These are phyloP conservation scores for Incurvaria masculella DNA, from an alignment of 2,888 invertebrate genomes.

Conservation along the genomic window DNA sequence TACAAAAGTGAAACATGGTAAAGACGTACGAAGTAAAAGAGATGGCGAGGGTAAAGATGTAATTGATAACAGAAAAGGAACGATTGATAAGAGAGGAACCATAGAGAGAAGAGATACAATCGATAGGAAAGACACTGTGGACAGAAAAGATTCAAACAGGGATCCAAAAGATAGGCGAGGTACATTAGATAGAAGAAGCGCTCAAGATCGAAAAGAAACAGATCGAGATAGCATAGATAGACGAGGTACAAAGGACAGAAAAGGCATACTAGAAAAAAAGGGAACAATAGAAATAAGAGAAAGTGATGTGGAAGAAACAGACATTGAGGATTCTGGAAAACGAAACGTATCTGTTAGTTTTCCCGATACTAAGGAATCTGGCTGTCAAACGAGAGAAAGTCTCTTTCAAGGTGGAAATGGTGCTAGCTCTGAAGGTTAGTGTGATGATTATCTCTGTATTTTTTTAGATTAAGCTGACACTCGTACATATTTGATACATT, in stretches of 20 bases:
- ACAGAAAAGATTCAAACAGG: background rate
- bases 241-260: background rate
- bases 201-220: background rate
- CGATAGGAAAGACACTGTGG: background rate
- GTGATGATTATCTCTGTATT: too few species aligned
- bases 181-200: background rate
- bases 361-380: slow-evolving; percentile 46
- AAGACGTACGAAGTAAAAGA: background rate
- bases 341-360: slow-evolving; percentile 45
- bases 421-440: slow-evolving; percentile 21
- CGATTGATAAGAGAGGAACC: too few species aligned
- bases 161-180: too few species aligned
- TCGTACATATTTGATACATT: too few species aligned
- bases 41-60: background rate
- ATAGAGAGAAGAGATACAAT: background rate
- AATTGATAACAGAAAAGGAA: too few species aligned
- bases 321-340: slow-evolving; percentile 30
- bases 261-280: slow-evolving; percentile 1
- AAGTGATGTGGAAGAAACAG: slow-evolving; percentile 25
- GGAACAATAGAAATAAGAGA: slow-evolving; percentile 3
- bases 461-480: too few species aligned
- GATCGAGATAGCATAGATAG: too few species aligned
- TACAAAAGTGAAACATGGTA: too few species aligned
- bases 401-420: slow-evolving; percentile 54
- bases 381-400: slow-evolving; percentile 81